phyloP scores from a whole-genome alignment of 2,888 invertebrate genomes.

The Drosophila neonasuta region DNA sequence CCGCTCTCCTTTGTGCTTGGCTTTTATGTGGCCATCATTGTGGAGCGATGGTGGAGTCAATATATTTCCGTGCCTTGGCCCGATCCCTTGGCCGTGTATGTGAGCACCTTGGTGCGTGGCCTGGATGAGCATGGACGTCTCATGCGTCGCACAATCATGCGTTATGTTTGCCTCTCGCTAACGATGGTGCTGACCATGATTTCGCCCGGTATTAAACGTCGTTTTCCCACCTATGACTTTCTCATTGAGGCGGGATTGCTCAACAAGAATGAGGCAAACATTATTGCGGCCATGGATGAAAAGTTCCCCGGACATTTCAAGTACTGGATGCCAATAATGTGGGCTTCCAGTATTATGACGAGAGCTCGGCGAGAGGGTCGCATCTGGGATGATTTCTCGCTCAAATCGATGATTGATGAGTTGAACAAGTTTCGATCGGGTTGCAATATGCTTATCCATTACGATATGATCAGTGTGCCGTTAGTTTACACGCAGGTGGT shows the following conservation, averaged over 20 bases:
- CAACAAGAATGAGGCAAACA: slow-evolving; percentile 89
- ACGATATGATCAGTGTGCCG: slow-evolving; percentile 89
- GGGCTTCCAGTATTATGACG: slow-evolving; percentile 94
- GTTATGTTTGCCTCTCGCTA: slow-evolving; percentile 91
- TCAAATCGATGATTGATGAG: slow-evolving; percentile 94
- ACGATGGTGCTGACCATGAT: slow-evolving; percentile 93
- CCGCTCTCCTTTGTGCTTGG: slow-evolving; percentile 96
- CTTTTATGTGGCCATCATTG: slow-evolving; percentile 95
- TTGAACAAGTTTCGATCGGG: slow-evolving; percentile 91
- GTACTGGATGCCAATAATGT: slow-evolving; percentile 94
- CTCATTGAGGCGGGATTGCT: slow-evolving; percentile 92
- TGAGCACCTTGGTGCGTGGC: slow-evolving; percentile 90
- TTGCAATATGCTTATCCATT: slow-evolving; percentile 88
- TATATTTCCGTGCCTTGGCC: slow-evolving; percentile 92
- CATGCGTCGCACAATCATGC: slow-evolving; percentile 91
- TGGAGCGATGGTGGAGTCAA: slow-evolving; percentile 95
- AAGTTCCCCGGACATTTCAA: slow-evolving; percentile 93
- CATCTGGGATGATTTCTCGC: slow-evolving; percentile 94
- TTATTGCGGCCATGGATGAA: slow-evolving; percentile 88
- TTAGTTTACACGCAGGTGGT: slow-evolving; percentile 94
- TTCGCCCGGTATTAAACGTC: slow-evolving; percentile 92
- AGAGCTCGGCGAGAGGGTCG: slow-evolving; percentile 93
- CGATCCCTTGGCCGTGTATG: slow-evolving; percentile 91
- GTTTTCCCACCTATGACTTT: slow-evolving; percentile 91
- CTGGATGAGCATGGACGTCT: slow-evolving; percentile 91